Conservation (phyloP, 2,797 vertebrate species). For the Agapornis canus region DNA sequence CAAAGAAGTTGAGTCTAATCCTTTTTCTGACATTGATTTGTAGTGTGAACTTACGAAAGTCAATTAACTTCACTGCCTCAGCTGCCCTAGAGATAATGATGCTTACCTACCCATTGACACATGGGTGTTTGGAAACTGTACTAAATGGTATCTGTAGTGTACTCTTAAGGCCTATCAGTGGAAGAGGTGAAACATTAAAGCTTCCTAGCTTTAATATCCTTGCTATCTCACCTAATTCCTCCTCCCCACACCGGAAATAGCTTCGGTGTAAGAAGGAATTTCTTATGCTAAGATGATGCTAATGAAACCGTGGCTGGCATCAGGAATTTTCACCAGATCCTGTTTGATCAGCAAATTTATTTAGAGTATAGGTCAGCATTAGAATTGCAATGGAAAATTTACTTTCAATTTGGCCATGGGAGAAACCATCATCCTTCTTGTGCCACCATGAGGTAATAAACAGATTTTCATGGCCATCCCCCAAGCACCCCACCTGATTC, state of each 20-base stretch:
- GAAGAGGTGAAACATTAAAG: slow-evolving; percentile 24
- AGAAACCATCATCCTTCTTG: background rate
- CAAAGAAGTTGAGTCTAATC: slow-evolving; percentile 59
- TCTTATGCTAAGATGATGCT: background rate
- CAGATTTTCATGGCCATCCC: background rate
- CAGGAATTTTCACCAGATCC: background rate
- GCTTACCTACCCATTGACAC: slow-evolving; percentile 36
- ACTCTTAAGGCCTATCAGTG: background rate
- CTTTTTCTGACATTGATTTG: slow-evolving; percentile 62
- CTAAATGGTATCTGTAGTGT: background rate
- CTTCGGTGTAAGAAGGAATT: background rate
- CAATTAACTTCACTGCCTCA: slow-evolving; percentile 69
- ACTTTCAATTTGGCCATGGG: background rate
- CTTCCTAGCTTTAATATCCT: background rate
- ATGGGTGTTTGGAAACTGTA: background rate
- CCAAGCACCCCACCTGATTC: background rate
- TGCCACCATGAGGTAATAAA: background rate
- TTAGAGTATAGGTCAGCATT: background rate
- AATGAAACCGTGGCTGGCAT: background rate
- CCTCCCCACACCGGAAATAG: background rate
- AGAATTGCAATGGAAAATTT: background rate
- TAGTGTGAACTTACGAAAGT: slow-evolving; percentile 53
- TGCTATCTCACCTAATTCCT: background rate
- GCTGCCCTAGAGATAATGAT: slow-evolving; percentile 50
- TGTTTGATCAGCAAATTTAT: background rate